Evolutionary conservation across 1,140 invertebrate species (phyloP).

Genomic region (Radopholus similis): DNA sequence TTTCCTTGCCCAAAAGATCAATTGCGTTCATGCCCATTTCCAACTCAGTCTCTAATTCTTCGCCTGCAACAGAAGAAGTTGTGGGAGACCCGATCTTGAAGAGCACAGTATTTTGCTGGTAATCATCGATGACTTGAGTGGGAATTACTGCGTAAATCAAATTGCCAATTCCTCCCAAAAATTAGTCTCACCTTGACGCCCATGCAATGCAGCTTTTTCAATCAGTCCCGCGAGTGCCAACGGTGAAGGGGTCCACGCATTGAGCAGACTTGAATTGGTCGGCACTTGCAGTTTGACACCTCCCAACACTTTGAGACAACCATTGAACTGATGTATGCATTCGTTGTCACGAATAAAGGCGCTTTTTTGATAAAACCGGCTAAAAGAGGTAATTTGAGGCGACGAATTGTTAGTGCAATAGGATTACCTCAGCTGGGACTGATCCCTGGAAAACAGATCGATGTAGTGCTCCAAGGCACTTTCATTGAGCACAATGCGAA

Average conservation of each 20-base stretch:
- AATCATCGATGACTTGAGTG: too few relatives aligned
- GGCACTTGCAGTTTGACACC: slow-evolving; percentile 36
- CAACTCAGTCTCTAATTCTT: too few relatives aligned
- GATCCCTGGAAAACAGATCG: slow-evolving; percentile 33
- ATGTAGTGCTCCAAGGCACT: slow-evolving; percentile 42
- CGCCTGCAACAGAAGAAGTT: too few relatives aligned
- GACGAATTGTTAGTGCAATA: slow-evolving; percentile 9
- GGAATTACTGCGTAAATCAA: too few relatives aligned
- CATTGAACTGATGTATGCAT: slow-evolving; percentile 42
- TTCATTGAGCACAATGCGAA: slow-evolving; percentile 56
- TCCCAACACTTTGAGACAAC: slow-evolving; percentile 39
- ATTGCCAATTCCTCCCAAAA: too few relatives aligned
- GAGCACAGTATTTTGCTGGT: too few relatives aligned
- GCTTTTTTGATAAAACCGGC: slow-evolving; percentile 46
- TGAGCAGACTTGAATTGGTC: slow-evolving; percentile 47
- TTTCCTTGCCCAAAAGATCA: too few relatives aligned
- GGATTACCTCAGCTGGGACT: slow-evolving; percentile 22
- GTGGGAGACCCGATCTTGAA: too few relatives aligned
- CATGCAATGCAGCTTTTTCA: slow-evolving; percentile 33
- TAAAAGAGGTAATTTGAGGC: slow-evolving; percentile 21
- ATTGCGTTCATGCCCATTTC: too few relatives aligned
- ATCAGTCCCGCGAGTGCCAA: slow-evolving; percentile 53
- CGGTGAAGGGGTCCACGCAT: slow-evolving; percentile 56
- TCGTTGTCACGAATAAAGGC: slow-evolving; percentile 53
- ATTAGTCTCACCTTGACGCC: too few relatives aligned